Evolutionary conservation across 2,113 vertebrate genomes (phyloP).

Genomic region (Oncorhynchus nerka): DNA sequence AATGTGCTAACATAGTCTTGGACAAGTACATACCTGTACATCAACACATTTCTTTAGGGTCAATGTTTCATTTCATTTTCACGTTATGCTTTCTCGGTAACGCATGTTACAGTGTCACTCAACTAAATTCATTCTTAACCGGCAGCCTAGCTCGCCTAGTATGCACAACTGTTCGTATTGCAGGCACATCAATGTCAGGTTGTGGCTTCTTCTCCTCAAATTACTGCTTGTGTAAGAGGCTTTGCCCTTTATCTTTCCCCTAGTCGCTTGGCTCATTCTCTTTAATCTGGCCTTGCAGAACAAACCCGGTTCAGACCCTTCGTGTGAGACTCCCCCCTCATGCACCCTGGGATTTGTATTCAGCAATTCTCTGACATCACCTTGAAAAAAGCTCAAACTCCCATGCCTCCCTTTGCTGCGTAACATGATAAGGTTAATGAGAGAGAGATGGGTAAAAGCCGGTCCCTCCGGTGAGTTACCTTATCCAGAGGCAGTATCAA

Average conservation of each 20-base stretch:
- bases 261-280: slow-evolving; percentile 39
- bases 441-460: slow-evolving; percentile 12
- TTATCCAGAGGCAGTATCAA: slow-evolving; percentile 30
- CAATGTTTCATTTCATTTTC: too few species aligned
- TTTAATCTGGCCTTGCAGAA: slow-evolving; percentile 58
- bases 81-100: too few species aligned
- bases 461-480: slow-evolving; percentile 13
- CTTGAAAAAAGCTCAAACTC: slow-evolving; percentile 49
- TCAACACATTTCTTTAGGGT: too few species aligned
- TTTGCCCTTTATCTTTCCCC: slow-evolving; percentile 45
- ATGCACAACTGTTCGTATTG: slow-evolving; percentile 17
- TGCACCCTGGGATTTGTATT: slow-evolving; percentile 65
- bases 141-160: not conserved
- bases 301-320: slow-evolving; percentile 49
- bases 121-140: not conserved
- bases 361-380: slow-evolving; percentile 60
- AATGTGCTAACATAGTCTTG: too few species aligned
- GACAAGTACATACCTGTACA: too few species aligned
- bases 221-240: slow-evolving; percentile 31
- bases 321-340: slow-evolving; percentile 44
- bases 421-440: slow-evolving; percentile 64
- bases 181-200: slow-evolving; percentile 37
- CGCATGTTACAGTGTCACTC: not conserved
- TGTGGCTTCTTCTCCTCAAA: slow-evolving; percentile 21
- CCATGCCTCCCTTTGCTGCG: slow-evolving; percentile 31